Evolutionary conservation across 2,797 vertebrate species (phyloP).

Genomic region (Poecilia velifera): DNA sequence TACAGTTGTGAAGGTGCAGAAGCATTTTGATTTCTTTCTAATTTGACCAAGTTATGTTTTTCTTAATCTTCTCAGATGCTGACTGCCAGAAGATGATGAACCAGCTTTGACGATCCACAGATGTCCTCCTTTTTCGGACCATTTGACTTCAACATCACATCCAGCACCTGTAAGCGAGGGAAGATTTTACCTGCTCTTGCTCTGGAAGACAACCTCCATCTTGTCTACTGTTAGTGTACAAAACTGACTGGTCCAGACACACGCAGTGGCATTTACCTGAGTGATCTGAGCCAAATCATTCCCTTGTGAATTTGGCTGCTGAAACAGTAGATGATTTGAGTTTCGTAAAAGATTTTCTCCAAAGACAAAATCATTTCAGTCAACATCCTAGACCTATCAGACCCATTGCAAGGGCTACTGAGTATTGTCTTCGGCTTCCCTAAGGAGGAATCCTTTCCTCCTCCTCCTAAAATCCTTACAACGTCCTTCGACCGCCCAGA

Average conservation of each 20-base stretch:
- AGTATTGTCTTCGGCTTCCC: constrained; percentile 41
- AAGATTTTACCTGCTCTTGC: constrained; percentile 21
- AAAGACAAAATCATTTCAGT: constrained; percentile 24
- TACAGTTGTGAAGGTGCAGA: background rate
- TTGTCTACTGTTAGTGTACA: constrained; percentile 14
- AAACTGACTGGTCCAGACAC: constrained; percentile 20
- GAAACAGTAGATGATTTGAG: constrained; percentile 11
- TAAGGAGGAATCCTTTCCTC: constrained; percentile 67
- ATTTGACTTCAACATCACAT: constrained; percentile 26
- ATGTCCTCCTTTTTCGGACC: constrained; percentile 37
- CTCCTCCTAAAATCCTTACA: constrained; percentile 63
- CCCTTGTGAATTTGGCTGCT: constrained; percentile 33
- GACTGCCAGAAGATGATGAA: constrained; percentile 60
- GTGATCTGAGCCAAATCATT: constrained; percentile 45
- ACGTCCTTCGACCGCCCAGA: constrained; percentile 69
- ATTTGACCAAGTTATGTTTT: constrained; percentile 40
- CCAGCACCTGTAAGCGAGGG: constrained; percentile 23
- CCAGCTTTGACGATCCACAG: constrained; percentile 50
- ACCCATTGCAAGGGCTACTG: constrained; percentile 59
- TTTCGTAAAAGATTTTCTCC: constrained; percentile 51
- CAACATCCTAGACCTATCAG: constrained; percentile 35
- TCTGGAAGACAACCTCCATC: constrained; percentile 22
- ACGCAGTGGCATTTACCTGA: constrained; percentile 31
- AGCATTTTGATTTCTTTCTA: background rate
- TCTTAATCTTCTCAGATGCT: constrained; percentile 45